Conservation (phyloP, 2,113 vertebrate genomes). For the Stigmatopora argus region DNA sequence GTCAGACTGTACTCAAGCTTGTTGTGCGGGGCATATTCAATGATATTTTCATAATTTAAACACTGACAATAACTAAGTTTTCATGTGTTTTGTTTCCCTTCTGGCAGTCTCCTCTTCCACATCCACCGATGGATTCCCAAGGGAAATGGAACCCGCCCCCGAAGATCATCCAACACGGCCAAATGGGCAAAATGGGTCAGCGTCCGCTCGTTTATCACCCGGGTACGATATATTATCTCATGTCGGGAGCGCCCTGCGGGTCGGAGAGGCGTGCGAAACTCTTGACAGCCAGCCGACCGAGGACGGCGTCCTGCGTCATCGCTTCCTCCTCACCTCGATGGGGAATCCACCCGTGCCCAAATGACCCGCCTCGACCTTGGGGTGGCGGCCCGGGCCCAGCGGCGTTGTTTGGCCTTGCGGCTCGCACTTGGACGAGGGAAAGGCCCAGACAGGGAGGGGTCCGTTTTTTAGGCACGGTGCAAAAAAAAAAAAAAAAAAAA, state of each 20-base stretch:
- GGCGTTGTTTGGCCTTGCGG: conserved; percentile 53
- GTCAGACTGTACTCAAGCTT: no score
- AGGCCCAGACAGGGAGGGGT: conserved; percentile 65
- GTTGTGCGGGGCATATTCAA: no score
- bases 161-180: background rate
- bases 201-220: background rate
- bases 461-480: conserved; percentile 42
- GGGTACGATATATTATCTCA: conserved; percentile 14
- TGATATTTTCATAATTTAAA: no score
- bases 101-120: conserved; percentile 9
- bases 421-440: conserved; percentile 40
- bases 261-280: conserved; percentile 51
- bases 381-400: conserved; percentile 23
- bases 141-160: conserved; percentile 11
- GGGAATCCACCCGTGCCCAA: conserved; percentile 39
- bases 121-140: conserved; percentile 24
- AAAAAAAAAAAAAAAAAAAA: conserved; percentile 31
- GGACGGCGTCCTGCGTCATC: conserved; percentile 58
- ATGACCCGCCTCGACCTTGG: conserved; percentile 21
- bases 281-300: conserved; percentile 48
- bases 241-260: conserved; percentile 19
- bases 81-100: conserved; percentile 21
- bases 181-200: conserved; percentile 4
- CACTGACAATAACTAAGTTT: conserved; percentile 2
- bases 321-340: conserved; percentile 61